phyloP scores from a whole-genome alignment of 2,113 vertebrate genomes.

The Nipponia nippon region DNA sequence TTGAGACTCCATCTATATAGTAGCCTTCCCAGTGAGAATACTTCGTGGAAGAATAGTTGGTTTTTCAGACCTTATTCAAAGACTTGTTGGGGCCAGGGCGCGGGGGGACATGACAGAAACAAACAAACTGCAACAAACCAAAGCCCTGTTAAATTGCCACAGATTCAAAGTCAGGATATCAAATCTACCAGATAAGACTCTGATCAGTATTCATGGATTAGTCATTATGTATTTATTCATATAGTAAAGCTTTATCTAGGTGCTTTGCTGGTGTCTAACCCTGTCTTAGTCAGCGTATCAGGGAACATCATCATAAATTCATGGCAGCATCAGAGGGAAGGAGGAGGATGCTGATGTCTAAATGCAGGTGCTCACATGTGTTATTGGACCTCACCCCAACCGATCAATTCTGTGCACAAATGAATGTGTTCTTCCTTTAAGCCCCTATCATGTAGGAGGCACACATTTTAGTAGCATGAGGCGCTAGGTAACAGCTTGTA shows the following conservation, averaged over 20 bases:
- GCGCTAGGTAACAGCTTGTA: background rate
- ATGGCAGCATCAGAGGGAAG: background rate
- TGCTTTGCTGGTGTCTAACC: background rate
- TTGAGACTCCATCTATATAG: background rate
- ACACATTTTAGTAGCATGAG: accelerated
- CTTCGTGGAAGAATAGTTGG: background rate
- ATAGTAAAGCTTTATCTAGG: background rate
- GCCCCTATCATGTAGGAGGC: accelerated
- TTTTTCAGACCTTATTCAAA: background rate
- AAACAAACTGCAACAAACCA: too few species aligned
- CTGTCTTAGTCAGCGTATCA: background rate
- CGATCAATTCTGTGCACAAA: accelerated
- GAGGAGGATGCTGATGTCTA: background rate
- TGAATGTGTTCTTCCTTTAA: background rate
- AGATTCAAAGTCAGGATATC: background rate
- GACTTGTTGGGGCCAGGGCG: background rate
- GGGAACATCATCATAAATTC: background rate
- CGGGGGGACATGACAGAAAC: too few species aligned
- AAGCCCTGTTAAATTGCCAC: background rate
- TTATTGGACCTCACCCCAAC: background rate
- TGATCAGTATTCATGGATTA: background rate
- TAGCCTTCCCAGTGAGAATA: background rate
- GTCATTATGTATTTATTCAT: background rate
- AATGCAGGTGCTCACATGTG: background rate
- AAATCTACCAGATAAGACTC: background rate